These are phyloP conservation scores for Chelidonichthys spinosus DNA, from an alignment of 2,797 vertebrate species.

Conservation along the genomic window DNA sequence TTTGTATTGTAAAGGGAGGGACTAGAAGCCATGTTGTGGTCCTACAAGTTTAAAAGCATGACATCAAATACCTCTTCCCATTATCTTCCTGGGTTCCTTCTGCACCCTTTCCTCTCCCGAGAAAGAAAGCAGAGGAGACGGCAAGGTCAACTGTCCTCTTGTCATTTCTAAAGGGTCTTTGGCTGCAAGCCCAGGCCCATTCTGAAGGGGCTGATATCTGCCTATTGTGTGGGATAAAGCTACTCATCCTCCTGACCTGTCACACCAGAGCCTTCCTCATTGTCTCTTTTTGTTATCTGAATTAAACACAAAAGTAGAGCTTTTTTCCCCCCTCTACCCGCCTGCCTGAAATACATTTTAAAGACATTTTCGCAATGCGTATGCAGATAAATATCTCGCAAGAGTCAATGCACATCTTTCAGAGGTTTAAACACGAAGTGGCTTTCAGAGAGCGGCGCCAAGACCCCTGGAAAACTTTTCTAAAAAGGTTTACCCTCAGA, in stretches of 20 bases:
- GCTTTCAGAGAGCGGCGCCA: slow-evolving; percentile 53
- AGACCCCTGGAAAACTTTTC: slow-evolving; percentile 58
- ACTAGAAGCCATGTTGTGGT: background rate
- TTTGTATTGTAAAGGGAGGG: slow-evolving; percentile 41
- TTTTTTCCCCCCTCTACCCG: slow-evolving; percentile 18
- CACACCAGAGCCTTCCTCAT: slow-evolving; percentile 60
- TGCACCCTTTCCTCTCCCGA: slow-evolving; percentile 12
- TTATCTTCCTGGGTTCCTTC: slow-evolving; percentile 8
- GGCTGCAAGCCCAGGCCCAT: slow-evolving; percentile 60
- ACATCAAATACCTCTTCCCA: background rate
- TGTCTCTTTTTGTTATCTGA: slow-evolving; percentile 57
- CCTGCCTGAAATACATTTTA: slow-evolving; percentile 39
- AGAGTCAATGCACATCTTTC: slow-evolving; percentile 60
- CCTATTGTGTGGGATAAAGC: slow-evolving; percentile 68
- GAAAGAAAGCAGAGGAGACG: slow-evolving; percentile 57
- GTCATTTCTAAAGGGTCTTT: slow-evolving; percentile 62
- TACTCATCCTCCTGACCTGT: slow-evolving; percentile 63
- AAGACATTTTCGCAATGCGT: slow-evolving; percentile 45
- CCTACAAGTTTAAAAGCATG: background rate
- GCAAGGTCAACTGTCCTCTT: slow-evolving; percentile 72
- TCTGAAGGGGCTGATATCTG: slow-evolving; percentile 67
- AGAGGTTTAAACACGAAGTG: slow-evolving; percentile 49
- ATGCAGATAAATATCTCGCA: slow-evolving; percentile 68
- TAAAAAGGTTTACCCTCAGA: slow-evolving; percentile 52
- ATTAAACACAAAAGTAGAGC: slow-evolving; percentile 49